phyloP scores from a whole-genome alignment of 1,140 invertebrate species.

The Papilio xuthus region DNA sequence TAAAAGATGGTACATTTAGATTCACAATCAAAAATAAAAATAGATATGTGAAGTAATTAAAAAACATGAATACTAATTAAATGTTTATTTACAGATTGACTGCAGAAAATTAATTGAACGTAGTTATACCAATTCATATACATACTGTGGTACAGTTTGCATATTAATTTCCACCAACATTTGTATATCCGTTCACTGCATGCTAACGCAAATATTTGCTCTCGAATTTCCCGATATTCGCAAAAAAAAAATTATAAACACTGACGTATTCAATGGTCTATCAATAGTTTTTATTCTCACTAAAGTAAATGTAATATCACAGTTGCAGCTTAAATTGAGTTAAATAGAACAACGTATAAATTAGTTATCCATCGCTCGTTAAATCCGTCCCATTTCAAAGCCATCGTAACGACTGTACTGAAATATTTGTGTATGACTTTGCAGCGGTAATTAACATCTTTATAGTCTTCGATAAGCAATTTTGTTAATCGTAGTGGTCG shows the following conservation, averaged over 20 bases:
- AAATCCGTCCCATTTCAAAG: conserved; percentile 2
- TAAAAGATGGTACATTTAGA: background rate
- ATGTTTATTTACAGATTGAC: background rate
- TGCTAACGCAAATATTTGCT: background rate
- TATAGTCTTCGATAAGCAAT: too few relatives aligned
- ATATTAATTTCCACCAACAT: background rate
- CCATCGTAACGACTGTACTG: background rate
- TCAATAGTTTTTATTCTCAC: too few relatives aligned
- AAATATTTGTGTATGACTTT: conserved; percentile 17
- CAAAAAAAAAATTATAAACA: too few relatives aligned
- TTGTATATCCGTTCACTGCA: background rate
- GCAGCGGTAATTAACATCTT: background rate
- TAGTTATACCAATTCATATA: background rate
- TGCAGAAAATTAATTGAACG: background rate
- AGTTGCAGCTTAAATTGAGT: too few relatives aligned
- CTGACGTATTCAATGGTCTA: too few relatives aligned
- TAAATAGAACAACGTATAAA: background rate
- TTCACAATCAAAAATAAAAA: background rate
- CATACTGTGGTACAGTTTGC: background rate
- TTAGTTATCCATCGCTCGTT: conserved; percentile 8
- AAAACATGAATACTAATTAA: background rate
- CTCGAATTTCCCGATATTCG: background rate
- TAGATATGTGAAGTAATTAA: background rate
- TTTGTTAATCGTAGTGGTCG: too few relatives aligned
- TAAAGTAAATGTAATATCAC: too few relatives aligned